Evolutionary conservation across 2,888 invertebrate genomes (phyloP), one percentile per base, ranked within the genome.

Genomic region (Lasioglossum pauxillum): DNA sequence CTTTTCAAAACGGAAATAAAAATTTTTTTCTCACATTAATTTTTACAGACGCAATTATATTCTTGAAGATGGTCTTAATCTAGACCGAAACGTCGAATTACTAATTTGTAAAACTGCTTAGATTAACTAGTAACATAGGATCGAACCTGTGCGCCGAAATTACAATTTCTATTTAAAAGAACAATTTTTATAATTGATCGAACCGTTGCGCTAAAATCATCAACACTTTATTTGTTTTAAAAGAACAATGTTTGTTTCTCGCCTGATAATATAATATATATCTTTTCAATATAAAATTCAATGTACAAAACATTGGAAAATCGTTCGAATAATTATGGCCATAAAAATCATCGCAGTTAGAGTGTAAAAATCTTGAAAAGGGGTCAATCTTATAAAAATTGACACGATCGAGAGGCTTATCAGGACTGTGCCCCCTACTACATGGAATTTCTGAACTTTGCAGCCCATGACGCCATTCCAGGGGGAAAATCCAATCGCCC

Each of bases 401-500:
- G 23, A 23, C 53, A 53, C 53, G 53, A 53, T 53, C 8, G 53
- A 53, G 53, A 23, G 2, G 23, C 53, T 23, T 53, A n/a, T 53
- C 23, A 23, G 23, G 23, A n/a, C 23, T 53, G 31, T 64, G 16
- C 31, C 23, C 46, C 35, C 27, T n/a, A 74, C 64, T 41, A 78
- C 53, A 72, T 38, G 67, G 31, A 74, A 44, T 69, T 84, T 85
- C 64, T 84, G 19, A 67, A 82, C 57, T 86, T 85, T 83, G 35
- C 84, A 90, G 85, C 38, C 38, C 35, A n/a, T n/a, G 38, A 41
- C 23, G 69, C 38, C 69, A 38, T 35, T 23, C 80, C 74, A 19
- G 85, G 89, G 31, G 92, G 92, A 1, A 2, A 93, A 94, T 87
- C 92, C 94, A 0, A 72, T 93, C 0, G 84, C 89, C 0, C 73